phyloP scores from a whole-genome alignment of 92 coral and sea anemone genomes.

The Phenganax marumi region DNA sequence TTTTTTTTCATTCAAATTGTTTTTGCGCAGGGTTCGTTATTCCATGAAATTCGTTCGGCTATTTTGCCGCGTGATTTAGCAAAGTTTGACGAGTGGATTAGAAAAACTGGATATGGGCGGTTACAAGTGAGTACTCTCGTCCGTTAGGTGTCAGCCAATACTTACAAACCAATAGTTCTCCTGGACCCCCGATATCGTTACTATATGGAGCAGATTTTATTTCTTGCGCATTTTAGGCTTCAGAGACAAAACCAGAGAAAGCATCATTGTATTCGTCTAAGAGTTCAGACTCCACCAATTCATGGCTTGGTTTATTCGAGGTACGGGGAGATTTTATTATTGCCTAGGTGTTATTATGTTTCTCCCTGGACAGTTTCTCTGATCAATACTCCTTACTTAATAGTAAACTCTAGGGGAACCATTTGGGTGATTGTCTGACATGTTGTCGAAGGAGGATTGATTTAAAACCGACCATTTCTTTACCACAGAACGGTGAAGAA shows the following conservation, averaged over 20 bases:
- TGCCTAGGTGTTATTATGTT: too few relatives aligned
- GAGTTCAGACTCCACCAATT: conserved; percentile 29
- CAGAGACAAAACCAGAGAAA: background rate
- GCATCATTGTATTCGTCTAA: conserved; percentile 19
- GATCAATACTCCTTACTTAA: too few relatives aligned
- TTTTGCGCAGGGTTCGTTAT: conserved; percentile 66
- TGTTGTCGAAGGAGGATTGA: background rate
- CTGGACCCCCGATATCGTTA: background rate
- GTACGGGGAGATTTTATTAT: background rate
- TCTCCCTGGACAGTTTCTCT: background rate
- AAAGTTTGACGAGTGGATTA: conserved; percentile 78
- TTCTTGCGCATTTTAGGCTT: background rate
- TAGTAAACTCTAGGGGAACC: too few relatives aligned
- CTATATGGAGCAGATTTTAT: background rate
- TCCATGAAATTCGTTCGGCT: conserved; percentile 74
- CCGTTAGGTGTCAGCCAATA: background rate
- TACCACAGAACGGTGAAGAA: background rate
- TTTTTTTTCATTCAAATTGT: background rate
- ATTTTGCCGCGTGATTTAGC: conserved; percentile 79
- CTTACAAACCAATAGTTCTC: background rate
- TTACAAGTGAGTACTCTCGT: conserved; percentile 59
- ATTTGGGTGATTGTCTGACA: too few relatives aligned
- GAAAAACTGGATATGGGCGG: conserved; percentile 69
- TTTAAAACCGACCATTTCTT: background rate
- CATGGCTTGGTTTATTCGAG: conserved; percentile 40